Evolutionary conservation across 1,140 invertebrate genomes (phyloP).

Genomic region (Oryctes rhinoceros): DNA sequence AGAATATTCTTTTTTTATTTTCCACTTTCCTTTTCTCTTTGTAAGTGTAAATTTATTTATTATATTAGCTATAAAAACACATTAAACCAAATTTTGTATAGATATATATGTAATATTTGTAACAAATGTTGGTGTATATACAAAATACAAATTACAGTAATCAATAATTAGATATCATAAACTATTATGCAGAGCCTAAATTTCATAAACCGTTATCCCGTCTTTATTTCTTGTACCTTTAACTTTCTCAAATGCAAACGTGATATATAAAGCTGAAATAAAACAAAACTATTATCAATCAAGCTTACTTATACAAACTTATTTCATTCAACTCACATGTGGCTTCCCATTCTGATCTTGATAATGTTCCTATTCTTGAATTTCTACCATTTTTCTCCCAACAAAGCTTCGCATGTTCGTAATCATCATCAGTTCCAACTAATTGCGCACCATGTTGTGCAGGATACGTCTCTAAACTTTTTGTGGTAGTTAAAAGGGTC

Average conservation of each 20-base stretch:
- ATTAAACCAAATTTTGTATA: constrained; percentile 15
- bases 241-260: constrained; percentile 86
- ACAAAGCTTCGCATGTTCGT: constrained; percentile 75
- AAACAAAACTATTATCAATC: constrained; percentile 41
- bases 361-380: constrained; percentile 80
- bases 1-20: too few species aligned
- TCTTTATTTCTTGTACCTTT: constrained; percentile 71
- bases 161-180: too few species aligned
- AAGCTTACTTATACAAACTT: not conserved
- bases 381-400: constrained; percentile 62
- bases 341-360: constrained; percentile 93
- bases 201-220: constrained; percentile 67
- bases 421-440: constrained; percentile 73
- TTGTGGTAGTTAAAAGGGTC: constrained; percentile 77
- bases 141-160: constrained; percentile 12
- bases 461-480: constrained; percentile 77
- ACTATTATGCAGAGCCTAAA: too few species aligned
- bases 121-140: constrained; percentile 17
- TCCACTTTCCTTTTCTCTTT: too few species aligned
- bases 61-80: not conserved
- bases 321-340: constrained; percentile 72
- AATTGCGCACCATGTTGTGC: constrained; percentile 65
- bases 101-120: not conserved
- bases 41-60: too few species aligned
- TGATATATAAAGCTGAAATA: constrained; percentile 82